These are phyloP conservation scores for Ctenochaetus hawaiiensis DNA, from an alignment of 2,797 vertebrate species.

Conservation along the genomic window DNA sequence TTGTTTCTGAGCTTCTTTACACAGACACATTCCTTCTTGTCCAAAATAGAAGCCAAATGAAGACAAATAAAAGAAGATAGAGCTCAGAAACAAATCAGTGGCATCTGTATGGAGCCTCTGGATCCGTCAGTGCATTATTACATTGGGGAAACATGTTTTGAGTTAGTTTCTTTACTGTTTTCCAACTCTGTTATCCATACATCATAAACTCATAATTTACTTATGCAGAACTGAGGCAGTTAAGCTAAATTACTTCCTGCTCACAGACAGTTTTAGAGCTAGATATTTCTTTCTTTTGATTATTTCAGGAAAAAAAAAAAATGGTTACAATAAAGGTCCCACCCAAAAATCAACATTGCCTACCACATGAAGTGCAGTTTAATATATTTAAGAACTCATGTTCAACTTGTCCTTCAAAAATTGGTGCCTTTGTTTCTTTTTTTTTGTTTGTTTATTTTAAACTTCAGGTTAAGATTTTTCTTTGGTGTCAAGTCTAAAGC, in stretches of 20 bases:
- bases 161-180: slow-evolving; percentile 19
- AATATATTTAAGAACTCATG: too few species aligned
- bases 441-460: slow-evolving; percentile 33
- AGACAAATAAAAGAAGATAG: not conserved
- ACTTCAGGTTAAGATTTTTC: slow-evolving; percentile 29
- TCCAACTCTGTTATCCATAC: slow-evolving; percentile 12
- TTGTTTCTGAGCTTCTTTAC: slow-evolving; percentile 3
- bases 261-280: slow-evolving; percentile 10
- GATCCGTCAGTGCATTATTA: slow-evolving; percentile 16
- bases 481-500: not conserved
- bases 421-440: slow-evolving; percentile 4
- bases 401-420: slow-evolving; percentile 35
- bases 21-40: not conserved
- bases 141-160: slow-evolving; percentile 1
- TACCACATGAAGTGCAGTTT: not conserved
- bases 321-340: not conserved
- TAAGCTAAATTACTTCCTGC: not conserved
- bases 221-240: not conserved
- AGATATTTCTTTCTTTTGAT: not conserved
- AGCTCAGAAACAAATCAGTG: slow-evolving; percentile 13
- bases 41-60: slow-evolving; percentile 28
- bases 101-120: not conserved
- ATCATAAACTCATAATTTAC: slow-evolving; percentile 26
- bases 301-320: not conserved
- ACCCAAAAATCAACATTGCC: not conserved